Evolutionary conservation across 1,140 invertebrate genomes (phyloP).

Genomic region (Glossosoma conforme): DNA sequence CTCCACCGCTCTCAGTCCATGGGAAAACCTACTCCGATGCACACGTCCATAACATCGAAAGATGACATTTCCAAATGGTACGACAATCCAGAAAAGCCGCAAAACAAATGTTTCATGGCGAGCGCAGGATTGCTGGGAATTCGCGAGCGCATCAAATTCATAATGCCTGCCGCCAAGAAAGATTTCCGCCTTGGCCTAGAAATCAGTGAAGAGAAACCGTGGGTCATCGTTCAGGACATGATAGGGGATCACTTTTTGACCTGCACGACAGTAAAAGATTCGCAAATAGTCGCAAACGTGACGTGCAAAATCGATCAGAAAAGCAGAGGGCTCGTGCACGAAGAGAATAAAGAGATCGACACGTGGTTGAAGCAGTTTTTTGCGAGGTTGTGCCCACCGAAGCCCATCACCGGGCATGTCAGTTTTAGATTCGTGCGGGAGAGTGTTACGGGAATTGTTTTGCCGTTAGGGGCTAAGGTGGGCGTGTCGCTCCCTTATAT

Average conservation of each 20-base stretch:
- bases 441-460: slow-evolving; percentile 43
- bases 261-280: slow-evolving; percentile 73
- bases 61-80: slow-evolving; percentile 65
- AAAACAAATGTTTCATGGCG: slow-evolving; percentile 62
- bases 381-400: slow-evolving; percentile 52
- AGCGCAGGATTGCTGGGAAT: slow-evolving; percentile 67
- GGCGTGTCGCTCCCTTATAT: slow-evolving; percentile 73
- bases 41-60: slow-evolving; percentile 58
- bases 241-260: slow-evolving; percentile 69
- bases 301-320: slow-evolving; percentile 65
- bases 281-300: slow-evolving; percentile 69
- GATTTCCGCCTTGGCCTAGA: slow-evolving; percentile 62
- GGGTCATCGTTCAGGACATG: slow-evolving; percentile 70
- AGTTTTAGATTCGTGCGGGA: slow-evolving; percentile 54
- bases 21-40: slow-evolving; percentile 58
- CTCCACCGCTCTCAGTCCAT: slow-evolving; percentile 59
- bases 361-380: slow-evolving; percentile 70
- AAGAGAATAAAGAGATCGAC: slow-evolving; percentile 61
- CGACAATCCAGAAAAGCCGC: slow-evolving; percentile 56
- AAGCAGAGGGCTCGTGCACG: slow-evolving; percentile 61
- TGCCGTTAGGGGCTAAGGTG: slow-evolving; percentile 64
- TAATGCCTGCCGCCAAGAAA: slow-evolving; percentile 56
- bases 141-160: slow-evolving; percentile 60
- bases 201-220: slow-evolving; percentile 66
- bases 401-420: slow-evolving; percentile 66